Conservation (phyloP, 2,797 vertebrate species). For the Melanotaenia maccullochi region DNA sequence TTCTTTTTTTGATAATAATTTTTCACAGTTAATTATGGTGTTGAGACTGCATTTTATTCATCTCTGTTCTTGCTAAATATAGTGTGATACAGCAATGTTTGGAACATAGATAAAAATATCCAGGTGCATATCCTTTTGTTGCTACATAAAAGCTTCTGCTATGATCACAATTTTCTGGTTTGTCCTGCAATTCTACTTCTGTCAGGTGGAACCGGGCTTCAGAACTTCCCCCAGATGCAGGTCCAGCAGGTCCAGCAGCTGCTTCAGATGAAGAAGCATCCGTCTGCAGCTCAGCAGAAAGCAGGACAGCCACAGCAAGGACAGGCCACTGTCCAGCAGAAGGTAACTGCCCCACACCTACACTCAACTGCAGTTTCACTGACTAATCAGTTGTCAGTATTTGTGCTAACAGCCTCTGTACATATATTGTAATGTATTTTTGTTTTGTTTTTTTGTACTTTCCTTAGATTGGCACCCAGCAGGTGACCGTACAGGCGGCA, state of each 20-base stretch:
- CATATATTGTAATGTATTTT: too few species aligned
- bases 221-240: constrained; percentile 82
- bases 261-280: constrained; percentile 85
- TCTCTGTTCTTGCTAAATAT: background rate
- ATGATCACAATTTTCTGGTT: background rate
- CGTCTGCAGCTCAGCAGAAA: constrained; percentile 87
- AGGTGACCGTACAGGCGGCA: constrained; percentile 87
- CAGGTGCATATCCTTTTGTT: background rate
- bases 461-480: constrained; percentile 84
- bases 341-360: constrained; percentile 73
- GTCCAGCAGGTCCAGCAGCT: constrained; percentile 89
- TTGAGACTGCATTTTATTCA: background rate
- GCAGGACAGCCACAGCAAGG: constrained; percentile 88
- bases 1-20: background rate
- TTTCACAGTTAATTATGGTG: background rate
- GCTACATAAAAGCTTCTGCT: background rate
- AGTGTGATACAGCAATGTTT: background rate
- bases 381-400: background rate
- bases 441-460: background rate
- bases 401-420: background rate
- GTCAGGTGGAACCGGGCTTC: constrained; percentile 88
- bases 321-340: constrained; percentile 88
- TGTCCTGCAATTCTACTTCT: background rate
- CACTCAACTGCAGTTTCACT: background rate
- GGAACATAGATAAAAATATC: background rate